A percentile compares a stretch with the other conserved stretches of the same genome.
These are phyloP conservation scores for Saccostrea echinata DNA, from an alignment of 1,140 invertebrate species.

Conservation along the genomic window DNA sequence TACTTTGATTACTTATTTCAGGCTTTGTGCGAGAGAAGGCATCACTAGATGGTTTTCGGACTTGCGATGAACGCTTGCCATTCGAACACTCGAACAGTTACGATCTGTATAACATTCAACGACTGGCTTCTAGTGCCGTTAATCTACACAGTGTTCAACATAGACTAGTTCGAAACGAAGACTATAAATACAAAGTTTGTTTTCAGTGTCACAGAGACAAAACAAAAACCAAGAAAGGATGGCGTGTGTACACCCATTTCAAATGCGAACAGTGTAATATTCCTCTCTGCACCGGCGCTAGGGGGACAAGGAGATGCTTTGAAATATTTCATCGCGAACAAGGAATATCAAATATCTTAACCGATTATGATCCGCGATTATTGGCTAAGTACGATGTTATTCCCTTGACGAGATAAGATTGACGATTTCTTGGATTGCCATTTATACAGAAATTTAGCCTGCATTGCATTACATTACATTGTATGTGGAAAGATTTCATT, in stretches of 20 bases:
- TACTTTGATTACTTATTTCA: constrained; percentile 28
- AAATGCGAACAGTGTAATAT: constrained; percentile 57
- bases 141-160: constrained; percentile 27
- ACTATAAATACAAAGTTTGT: constrained; percentile 55
- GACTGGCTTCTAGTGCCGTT: constrained; percentile 20
- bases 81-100: constrained; percentile 1
- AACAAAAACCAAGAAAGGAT: constrained; percentile 55
- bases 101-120: constrained; percentile 19
- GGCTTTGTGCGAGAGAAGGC: constrained; percentile 32
- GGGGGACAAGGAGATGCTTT: constrained; percentile 32
- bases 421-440: neutral
- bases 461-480: neutral
- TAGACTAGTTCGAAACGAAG: constrained; percentile 48
- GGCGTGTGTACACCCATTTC: constrained; percentile 56
- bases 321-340: constrained; percentile 34
- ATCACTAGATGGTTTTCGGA: constrained; percentile 6
- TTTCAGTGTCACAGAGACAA: constrained; percentile 55
- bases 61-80: constrained; percentile 16
- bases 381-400: constrained; percentile 1
- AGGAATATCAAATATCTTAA: constrained; percentile 19
- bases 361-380: constrained; percentile 13
- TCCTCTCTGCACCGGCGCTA: constrained; percentile 46
- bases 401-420: neutral
- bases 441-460: neutral
- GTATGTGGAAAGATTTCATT: neutral